phyloP scores from a whole-genome alignment of 64 coral and sea anemone genomes.

The Hydrozoanthus tunicans region DNA sequence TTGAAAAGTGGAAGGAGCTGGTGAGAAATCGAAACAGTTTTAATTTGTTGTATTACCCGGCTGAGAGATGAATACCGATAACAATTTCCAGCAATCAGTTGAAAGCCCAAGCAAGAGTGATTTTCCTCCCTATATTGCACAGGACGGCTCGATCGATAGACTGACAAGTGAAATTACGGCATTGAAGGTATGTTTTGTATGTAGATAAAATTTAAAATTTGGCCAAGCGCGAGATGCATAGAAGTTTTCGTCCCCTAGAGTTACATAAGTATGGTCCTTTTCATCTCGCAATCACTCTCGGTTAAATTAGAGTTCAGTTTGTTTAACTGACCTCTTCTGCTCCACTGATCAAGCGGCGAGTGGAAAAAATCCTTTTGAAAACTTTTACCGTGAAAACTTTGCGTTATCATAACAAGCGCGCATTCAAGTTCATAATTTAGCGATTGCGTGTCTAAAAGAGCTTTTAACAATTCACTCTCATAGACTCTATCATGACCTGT shows the following conservation, averaged over 20 bases:
- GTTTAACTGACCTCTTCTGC: conserved; percentile 12
- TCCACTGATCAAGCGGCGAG: conserved; percentile 18
- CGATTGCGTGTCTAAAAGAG: background rate
- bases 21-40: background rate
- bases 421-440: background rate
- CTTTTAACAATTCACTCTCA: too few species aligned
- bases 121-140: background rate
- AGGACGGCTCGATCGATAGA: conserved; percentile 19
- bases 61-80: conserved; percentile 7
- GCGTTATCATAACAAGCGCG: background rate
- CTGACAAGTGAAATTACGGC: conserved; percentile 19
- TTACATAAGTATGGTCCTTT: background rate
- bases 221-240: background rate
- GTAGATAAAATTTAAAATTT: background rate
- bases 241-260: background rate
- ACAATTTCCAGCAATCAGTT: background rate
- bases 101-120: conserved; percentile 8
- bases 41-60: background rate
- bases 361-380: background rate
- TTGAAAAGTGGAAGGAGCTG: conserved; percentile 1
- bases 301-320: background rate
- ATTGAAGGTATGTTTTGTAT: conserved; percentile 27
- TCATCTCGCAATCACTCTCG: background rate
- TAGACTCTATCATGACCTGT: too few species aligned
- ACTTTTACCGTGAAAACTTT: background rate